These are phyloP conservation scores for Eupithecia vulgata DNA, from an alignment of 2,888 invertebrate species.

Conservation along the genomic window DNA sequence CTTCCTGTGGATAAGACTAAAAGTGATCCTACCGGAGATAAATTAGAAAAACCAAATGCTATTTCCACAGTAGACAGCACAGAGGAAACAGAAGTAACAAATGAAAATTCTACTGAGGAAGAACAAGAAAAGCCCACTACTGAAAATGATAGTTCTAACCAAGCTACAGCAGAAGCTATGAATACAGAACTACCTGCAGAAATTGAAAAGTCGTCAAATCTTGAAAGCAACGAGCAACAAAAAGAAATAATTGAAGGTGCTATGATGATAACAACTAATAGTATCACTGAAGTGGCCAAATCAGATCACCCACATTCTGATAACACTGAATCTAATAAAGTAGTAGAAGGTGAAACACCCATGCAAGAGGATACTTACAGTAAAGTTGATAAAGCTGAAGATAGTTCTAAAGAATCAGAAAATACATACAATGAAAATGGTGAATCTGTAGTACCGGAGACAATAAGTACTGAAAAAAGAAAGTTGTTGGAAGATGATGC, in stretches of 20 bases:
- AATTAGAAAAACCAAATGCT: conserved; percentile 4
- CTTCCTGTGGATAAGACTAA: conserved; percentile 1
- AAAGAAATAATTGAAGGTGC: conserved; percentile 10
- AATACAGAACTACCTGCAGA: not conserved
- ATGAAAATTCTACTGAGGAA: conserved; percentile 36
- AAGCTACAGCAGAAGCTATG: conserved; percentile 8
- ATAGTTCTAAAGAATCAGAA: conserved; percentile 21
- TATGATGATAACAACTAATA: conserved; percentile 2
- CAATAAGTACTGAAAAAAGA: conserved; percentile 52
- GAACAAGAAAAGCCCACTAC: not conserved
- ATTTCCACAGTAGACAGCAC: not conserved
- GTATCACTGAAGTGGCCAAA: conserved; percentile 18
- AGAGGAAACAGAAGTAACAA: conserved; percentile 35
- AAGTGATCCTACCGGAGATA: not conserved
- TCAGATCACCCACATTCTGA: not conserved
- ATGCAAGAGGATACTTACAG: not conserved
- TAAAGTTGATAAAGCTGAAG: conserved; percentile 19
- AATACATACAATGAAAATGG: conserved; percentile 22
- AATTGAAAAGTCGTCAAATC: not conserved
- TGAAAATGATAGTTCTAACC: conserved; percentile 12
- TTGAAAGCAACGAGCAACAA: conserved; percentile 9
- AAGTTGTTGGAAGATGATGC: conserved; percentile 59
- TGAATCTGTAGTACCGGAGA: conserved; percentile 21
- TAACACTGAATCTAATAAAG: conserved; percentile 7
- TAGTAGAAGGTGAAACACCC: conserved; percentile 3